A percentile compares a stretch with the other conserved stretches of the same genome.
Conservation (phyloP, 2,888 invertebrate species). For the Hedychridium roseum region DNA sequence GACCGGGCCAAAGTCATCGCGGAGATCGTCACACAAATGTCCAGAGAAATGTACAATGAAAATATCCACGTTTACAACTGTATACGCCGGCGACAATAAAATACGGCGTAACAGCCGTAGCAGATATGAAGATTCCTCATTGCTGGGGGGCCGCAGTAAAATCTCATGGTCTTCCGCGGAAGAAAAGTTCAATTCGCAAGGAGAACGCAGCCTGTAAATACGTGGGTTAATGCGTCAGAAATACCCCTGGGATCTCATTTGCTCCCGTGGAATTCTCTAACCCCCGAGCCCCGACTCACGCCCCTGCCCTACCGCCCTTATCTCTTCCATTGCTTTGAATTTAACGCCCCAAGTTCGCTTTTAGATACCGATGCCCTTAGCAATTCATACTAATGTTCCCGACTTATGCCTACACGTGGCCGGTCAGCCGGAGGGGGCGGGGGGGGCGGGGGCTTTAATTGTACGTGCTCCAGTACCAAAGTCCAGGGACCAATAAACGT, state of each 20-base stretch:
- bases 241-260: conserved; percentile 14
- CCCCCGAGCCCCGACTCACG: conserved; percentile 19
- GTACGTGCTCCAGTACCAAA: conserved; percentile 10
- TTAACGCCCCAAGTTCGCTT: conserved; percentile 8
- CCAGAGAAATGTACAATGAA: no score
- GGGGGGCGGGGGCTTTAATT: conserved; percentile 7
- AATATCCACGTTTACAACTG: no score
- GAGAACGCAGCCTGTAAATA: conserved; percentile 1
- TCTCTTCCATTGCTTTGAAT: conserved; percentile 16
- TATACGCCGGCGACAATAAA: no score
- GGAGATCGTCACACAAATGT: no score
- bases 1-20: no score
- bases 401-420: background rate
- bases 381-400: background rate
- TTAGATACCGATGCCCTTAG: background rate
- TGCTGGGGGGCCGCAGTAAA: conserved; percentile 9
- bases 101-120: no score
- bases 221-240: conserved; percentile 10
- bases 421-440: no score
- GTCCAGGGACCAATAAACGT: no score
- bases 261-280: conserved; percentile 15
- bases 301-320: conserved; percentile 10
- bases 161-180: no score
- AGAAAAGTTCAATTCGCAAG: conserved; percentile 8
- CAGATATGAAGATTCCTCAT: no score